Evolutionary conservation across 1,140 invertebrate species (phyloP), one percentile per base, ranked within the genome.

Genomic region (Leguminivora glycinivorella): DNA sequence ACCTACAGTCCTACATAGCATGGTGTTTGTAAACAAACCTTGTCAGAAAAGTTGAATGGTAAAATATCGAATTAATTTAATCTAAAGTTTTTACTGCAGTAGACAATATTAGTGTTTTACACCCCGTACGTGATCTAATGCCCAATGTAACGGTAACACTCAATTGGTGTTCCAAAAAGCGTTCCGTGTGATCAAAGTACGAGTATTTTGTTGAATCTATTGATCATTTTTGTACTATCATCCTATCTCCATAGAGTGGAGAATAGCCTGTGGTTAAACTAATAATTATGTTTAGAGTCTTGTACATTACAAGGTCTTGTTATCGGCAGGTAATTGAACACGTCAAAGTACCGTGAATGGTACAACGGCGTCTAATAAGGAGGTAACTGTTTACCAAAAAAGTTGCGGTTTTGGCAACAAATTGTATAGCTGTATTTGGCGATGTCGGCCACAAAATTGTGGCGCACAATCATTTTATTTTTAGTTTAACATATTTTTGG

Each of bases 261-360:
- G n/a, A 63, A 63, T 63, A 29, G 58, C 58, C 26, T 31, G 29
- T 10, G 26, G 58, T 34, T 10, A 14, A 29, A 29, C 58, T 63
- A 63, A 63, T 63, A 63, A 63, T 63, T 63, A 34, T 63, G 58
- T 63, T 63, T 34, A 63, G 26, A 63, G 29, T n/a, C 58, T 63
- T 63, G 58, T 63, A 63, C 38, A 68, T 63, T 63, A 63, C 58
- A 63, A 63, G 74, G 72, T 77, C 81, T 83, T 75, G 83, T 83
- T 84, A 86, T 77, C 74, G 73, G 73, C 72, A 66, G 67, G 76
- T 82, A 86, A 83, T 84, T 84, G 80, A 83, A 84, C 72, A 71
- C 63, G 66, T 56, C 34, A 38, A 56, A 70, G n/a, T 34, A 29
- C 56, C 29, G 70, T 68, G 67, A 72, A 73, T 67, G 38, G 72